phyloP scores from a whole-genome alignment of 1,140 invertebrate species.

The Monomorium pharaonis region DNA sequence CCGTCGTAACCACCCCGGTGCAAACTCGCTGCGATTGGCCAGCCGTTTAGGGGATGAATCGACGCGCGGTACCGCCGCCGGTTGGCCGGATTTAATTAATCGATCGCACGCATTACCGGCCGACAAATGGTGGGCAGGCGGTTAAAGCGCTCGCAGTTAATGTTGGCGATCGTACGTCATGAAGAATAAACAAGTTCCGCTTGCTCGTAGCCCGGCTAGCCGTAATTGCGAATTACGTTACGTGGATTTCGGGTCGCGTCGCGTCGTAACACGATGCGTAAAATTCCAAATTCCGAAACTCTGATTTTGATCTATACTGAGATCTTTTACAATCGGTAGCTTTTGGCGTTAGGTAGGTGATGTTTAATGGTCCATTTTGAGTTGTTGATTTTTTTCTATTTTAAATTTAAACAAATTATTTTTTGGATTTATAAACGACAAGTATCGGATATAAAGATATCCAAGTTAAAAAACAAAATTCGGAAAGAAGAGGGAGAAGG shows the following conservation, averaged over 20 bases:
- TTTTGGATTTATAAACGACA: not conserved
- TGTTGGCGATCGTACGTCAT: constrained; percentile 68
- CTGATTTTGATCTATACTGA: too few species aligned
- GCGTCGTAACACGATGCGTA: constrained; percentile 4
- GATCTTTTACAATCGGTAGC: too few species aligned
- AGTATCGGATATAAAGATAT: not conserved
- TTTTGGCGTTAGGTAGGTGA: too few species aligned
- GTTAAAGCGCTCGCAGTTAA: constrained; percentile 68
- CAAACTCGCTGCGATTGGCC: constrained; percentile 68
- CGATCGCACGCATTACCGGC: constrained; percentile 73
- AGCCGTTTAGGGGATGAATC: constrained; percentile 74
- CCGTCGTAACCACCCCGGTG: constrained; percentile 44
- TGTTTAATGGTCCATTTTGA: not conserved
- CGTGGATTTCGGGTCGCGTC: not conserved
- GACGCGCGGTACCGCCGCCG: constrained; percentile 67
- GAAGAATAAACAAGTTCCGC: constrained; percentile 73
- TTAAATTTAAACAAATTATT: not conserved
- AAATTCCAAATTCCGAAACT: too few species aligned
- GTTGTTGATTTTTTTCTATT: not conserved
- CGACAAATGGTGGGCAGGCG: constrained; percentile 70
- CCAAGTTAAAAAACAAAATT: not conserved
- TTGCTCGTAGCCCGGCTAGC: constrained; percentile 29
- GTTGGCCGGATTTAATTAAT: constrained; percentile 76
- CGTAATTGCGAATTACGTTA: constrained; percentile 55
- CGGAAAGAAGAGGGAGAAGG: not conserved